Percentiles rank a stretch among this genome's conserved stretches.
These are phyloP conservation scores for Prietella phreatophila DNA, from an alignment of 2,113 vertebrate species.

Conservation along the genomic window DNA sequence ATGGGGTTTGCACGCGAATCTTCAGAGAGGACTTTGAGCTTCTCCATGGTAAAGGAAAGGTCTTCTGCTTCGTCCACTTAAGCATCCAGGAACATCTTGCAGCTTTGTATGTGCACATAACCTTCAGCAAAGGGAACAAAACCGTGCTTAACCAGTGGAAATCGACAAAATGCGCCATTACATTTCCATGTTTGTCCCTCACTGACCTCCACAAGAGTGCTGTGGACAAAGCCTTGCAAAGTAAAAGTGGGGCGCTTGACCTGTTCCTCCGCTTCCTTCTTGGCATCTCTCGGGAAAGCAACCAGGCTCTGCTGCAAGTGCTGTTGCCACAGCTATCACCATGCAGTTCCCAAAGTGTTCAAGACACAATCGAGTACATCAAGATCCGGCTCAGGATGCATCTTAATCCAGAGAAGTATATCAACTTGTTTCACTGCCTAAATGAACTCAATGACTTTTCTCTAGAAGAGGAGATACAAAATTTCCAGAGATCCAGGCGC, in stretches of 20 bases:
- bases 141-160: constrained; percentile 34
- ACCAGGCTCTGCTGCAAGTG: constrained; percentile 10
- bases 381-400: constrained; percentile 18
- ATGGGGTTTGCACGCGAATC: constrained; percentile 33
- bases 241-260: constrained; percentile 35
- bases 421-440: constrained; percentile 51
- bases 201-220: constrained; percentile 36
- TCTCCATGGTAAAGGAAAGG: background rate
- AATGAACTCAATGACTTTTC: constrained; percentile 51
- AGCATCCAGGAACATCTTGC: constrained; percentile 43
- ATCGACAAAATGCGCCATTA: background rate
- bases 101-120: constrained; percentile 37
- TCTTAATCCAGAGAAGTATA: constrained; percentile 28
- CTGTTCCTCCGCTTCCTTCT: constrained; percentile 51
- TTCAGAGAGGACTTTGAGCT: constrained; percentile 26
- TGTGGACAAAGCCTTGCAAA: constrained; percentile 29
- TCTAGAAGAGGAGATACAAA: constrained; percentile 39
- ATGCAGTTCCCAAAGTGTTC: background rate
- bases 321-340: background rate
- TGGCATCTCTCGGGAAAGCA: constrained; percentile 40
- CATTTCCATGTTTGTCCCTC: background rate
- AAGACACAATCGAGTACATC: constrained; percentile 29
- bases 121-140: constrained; percentile 13
- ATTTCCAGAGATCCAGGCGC: background rate
- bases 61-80: constrained; percentile 41